Conservation (phyloP, 2,113 vertebrate species). For the Ochotona princeps region DNA sequence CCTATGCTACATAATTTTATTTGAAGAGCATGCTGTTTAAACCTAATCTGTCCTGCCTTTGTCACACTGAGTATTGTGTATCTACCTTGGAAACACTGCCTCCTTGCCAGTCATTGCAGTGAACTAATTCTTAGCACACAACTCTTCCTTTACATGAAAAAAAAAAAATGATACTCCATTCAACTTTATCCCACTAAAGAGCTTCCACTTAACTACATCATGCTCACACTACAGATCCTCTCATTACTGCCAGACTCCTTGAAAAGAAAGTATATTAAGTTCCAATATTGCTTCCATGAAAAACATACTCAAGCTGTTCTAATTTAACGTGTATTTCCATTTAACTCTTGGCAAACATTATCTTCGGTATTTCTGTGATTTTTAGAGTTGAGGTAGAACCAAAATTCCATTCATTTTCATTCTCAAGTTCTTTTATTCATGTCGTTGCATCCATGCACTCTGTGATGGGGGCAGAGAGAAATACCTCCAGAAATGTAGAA, state of each 20-base stretch:
- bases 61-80: background rate
- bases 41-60: background rate
- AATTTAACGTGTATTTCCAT: background rate
- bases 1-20: background rate
- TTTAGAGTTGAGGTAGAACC: background rate
- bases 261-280: background rate
- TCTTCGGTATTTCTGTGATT: background rate
- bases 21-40: slow-evolving; percentile 1
- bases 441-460: background rate
- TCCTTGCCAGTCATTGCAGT: background rate
- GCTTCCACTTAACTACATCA: background rate
- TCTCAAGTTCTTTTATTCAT: background rate
- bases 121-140: background rate
- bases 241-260: background rate
- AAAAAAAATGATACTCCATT: background rate
- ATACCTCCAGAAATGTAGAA: background rate
- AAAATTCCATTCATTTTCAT: background rate
- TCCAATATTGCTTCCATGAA: background rate
- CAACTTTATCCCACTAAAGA: background rate
- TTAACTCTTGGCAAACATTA: background rate
- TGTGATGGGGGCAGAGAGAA: background rate
- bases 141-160: slow-evolving; percentile 10
- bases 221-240: background rate
- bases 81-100: background rate
- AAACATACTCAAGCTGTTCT: background rate